A percentile compares a stretch with the other conserved stretches of the same genome.
These are phyloP conservation scores for Ovibos moschatus DNA, from an alignment of 2,113 vertebrate species.

Conservation along the genomic window DNA sequence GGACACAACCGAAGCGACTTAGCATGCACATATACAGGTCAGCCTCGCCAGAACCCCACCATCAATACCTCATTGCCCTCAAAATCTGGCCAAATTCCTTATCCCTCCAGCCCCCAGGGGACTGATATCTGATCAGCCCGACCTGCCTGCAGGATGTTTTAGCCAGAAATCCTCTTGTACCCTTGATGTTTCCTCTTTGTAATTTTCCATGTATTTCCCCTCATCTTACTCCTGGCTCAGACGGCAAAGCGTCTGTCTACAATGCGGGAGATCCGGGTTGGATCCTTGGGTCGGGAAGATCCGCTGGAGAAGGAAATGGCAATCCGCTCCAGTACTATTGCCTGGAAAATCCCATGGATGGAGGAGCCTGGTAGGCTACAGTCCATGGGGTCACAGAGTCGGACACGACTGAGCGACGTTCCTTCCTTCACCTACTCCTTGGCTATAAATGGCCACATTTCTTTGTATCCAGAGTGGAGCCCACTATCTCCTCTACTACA, in stretches of 20 bases:
- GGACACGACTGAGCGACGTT: too few relatives aligned
- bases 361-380: too few relatives aligned
- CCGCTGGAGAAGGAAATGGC: too few relatives aligned
- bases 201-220: not conserved
- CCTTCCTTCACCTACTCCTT: too few relatives aligned
- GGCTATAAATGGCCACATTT: not conserved
- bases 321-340: too few relatives aligned
- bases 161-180: not conserved
- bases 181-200: not conserved
- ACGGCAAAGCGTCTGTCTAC: too few relatives aligned
- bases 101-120: not conserved
- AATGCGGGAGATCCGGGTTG: too few relatives aligned
- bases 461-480: not conserved
- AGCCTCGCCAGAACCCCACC: not conserved
- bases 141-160: not conserved
- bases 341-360: too few relatives aligned
- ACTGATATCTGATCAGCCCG: rapidly evolving
- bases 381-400: too few relatives aligned
- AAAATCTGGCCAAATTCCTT: not conserved
- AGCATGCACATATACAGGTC: not conserved
- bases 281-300: too few relatives aligned
- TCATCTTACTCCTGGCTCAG: too few relatives aligned
- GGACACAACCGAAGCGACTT: not conserved
- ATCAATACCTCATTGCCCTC: not conserved
- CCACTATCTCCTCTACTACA: too few relatives aligned